Conservation (phyloP, 2,113 vertebrate genomes). For the Leucopternis melanops region DNA sequence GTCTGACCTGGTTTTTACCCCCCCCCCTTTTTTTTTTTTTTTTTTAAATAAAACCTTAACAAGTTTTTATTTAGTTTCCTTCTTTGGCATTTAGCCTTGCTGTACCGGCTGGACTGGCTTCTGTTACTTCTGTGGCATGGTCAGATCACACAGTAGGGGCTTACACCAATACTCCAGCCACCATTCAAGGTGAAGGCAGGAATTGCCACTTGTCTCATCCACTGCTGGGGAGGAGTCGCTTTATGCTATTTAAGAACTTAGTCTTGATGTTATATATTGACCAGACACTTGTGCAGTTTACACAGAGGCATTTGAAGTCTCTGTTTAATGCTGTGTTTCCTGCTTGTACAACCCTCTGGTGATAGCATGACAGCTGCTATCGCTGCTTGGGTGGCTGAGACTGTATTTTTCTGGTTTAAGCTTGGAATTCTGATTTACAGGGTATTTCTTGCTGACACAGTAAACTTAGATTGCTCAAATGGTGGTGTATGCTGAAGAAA, state of each 20-base stretch:
- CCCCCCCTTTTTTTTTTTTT: too few species aligned
- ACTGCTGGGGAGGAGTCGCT: background rate
- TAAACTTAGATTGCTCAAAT: background rate
- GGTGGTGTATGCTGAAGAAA: background rate
- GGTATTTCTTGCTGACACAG: background rate
- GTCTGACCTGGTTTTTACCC: background rate
- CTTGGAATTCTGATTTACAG: background rate
- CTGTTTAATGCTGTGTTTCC: accelerated
- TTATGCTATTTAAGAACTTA: background rate
- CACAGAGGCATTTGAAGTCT: accelerated
- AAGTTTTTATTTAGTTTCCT: background rate
- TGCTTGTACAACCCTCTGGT: background rate
- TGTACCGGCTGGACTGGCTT: background rate
- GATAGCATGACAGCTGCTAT: background rate
- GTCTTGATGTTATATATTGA: background rate
- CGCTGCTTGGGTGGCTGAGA: background rate
- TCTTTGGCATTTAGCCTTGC: background rate
- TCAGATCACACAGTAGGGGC: accelerated
- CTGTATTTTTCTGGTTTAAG: background rate
- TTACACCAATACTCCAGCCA: background rate
- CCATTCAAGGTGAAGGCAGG: background rate
- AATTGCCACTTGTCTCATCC: background rate
- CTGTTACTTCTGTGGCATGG: accelerated
- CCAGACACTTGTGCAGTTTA: background rate
- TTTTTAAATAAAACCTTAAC: background rate